phyloP scores from a whole-genome alignment of 1,140 invertebrate genomes.

The Tetraneura akinire region DNA sequence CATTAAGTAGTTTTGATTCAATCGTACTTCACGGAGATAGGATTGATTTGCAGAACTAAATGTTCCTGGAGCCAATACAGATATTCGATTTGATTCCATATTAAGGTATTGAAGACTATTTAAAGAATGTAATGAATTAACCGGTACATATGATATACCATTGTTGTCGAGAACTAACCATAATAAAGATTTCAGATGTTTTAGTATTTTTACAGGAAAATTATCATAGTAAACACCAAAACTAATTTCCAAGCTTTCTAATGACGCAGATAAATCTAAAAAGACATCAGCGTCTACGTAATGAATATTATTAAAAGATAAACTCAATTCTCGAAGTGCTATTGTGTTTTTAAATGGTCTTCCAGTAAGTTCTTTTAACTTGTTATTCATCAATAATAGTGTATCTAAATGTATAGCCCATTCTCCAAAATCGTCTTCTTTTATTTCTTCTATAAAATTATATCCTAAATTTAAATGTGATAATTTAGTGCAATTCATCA shows the following conservation, averaged over 20 bases:
- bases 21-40: conserved; percentile 74
- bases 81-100: conserved; percentile 80
- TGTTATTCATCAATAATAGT: conserved; percentile 81
- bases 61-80: conserved; percentile 66
- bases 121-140: conserved; percentile 67
- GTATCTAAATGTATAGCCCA: conserved; percentile 75
- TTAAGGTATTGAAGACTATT: conserved; percentile 79
- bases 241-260: conserved; percentile 82
- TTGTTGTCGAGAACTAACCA: conserved; percentile 90
- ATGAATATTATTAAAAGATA: conserved; percentile 84
- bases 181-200: conserved; percentile 70
- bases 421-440: conserved; percentile 71
- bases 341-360: conserved; percentile 72
- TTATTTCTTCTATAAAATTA: conserved; percentile 77
- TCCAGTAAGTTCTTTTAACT: conserved; percentile 72
- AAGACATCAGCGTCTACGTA: conserved; percentile 78
- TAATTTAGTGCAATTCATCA: conserved; percentile 71
- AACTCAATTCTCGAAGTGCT: conserved; percentile 78
- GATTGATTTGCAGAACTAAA: conserved; percentile 71
- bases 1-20: conserved; percentile 74
- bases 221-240: conserved; percentile 78
- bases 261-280: conserved; percentile 68
- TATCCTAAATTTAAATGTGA: conserved; percentile 84
- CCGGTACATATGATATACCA: conserved; percentile 72
- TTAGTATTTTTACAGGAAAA: conserved; percentile 73